phyloP scores from a whole-genome alignment of 2,797 vertebrate genomes.

The Malurus leucopterus region DNA sequence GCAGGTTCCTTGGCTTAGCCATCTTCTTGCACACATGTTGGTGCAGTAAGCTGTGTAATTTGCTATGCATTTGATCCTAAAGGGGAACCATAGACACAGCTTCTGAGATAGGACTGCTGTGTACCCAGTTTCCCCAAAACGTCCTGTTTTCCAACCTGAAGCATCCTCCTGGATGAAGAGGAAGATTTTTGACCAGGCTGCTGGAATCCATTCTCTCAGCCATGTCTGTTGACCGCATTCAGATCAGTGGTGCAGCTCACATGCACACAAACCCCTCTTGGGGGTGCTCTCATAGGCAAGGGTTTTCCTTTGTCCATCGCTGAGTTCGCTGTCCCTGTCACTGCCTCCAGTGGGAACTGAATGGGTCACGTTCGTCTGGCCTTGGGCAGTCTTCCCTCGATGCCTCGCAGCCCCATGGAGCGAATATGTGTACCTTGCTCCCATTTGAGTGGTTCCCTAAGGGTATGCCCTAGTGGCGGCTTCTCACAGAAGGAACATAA shows the following conservation, averaged over 20 bases:
- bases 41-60: not conserved
- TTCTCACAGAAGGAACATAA: not conserved
- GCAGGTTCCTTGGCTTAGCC: not conserved
- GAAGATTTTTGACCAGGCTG: not conserved
- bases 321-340: not conserved
- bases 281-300: not conserved
- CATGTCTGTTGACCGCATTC: not conserved
- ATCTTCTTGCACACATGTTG: not conserved
- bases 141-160: not conserved
- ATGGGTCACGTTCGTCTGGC: rapidly evolving
- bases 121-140: not conserved
- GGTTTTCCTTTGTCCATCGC: not conserved
- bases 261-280: not conserved
- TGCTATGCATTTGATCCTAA: not conserved
- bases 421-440: not conserved
- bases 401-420: not conserved
- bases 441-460: not conserved
- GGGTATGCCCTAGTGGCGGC: not conserved
- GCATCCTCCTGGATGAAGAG: not conserved
- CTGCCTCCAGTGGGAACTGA: not conserved
- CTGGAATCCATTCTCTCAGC: not conserved
- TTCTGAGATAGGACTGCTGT: not conserved
- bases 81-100: not conserved
- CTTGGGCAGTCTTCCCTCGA: not conserved
- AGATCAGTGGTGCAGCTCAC: not conserved